Conservation (phyloP, 2,888 invertebrate species). For the Pachycephus smyrnensis region DNA sequence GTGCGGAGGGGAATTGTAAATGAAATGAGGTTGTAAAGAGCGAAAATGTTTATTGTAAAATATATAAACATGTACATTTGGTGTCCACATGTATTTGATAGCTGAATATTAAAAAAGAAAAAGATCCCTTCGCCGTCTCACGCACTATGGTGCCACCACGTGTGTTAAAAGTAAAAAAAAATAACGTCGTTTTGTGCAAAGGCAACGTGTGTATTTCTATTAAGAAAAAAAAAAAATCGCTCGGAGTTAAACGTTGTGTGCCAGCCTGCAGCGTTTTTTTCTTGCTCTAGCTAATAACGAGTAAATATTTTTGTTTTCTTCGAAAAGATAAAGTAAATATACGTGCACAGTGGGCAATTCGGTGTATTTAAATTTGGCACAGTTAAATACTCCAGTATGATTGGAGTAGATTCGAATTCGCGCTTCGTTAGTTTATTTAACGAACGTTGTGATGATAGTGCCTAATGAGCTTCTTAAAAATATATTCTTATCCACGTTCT, state of each 20-base stretch:
- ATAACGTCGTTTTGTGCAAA: background rate
- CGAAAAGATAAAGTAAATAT: background rate
- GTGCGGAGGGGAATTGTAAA: slow-evolving; percentile 54
- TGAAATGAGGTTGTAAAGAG: slow-evolving; percentile 65
- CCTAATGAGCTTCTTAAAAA: background rate
- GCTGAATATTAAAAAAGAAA: slow-evolving; percentile 60
- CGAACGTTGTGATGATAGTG: background rate
- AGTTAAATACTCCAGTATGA: background rate
- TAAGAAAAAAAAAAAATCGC: background rate
- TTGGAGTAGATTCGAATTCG: background rate
- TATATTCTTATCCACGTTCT: background rate
- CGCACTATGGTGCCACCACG: slow-evolving; percentile 14
- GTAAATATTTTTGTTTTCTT: background rate
- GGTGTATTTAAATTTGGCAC: background rate
- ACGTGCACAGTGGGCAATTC: background rate
- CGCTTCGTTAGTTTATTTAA: background rate
- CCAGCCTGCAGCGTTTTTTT: background rate
- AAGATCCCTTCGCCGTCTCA: slow-evolving; percentile 45
- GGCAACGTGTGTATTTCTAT: background rate
- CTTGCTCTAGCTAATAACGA: background rate
- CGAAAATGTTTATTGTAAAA: slow-evolving; percentile 66
- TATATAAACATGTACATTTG: slow-evolving; percentile 57
- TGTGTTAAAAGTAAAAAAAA: slow-evolving; percentile 14
- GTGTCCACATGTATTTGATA: slow-evolving; percentile 63
- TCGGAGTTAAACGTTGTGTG: background rate